These are phyloP conservation scores for Leiothrix lutea DNA, from an alignment of 2,113 vertebrate species.

Conservation along the genomic window DNA sequence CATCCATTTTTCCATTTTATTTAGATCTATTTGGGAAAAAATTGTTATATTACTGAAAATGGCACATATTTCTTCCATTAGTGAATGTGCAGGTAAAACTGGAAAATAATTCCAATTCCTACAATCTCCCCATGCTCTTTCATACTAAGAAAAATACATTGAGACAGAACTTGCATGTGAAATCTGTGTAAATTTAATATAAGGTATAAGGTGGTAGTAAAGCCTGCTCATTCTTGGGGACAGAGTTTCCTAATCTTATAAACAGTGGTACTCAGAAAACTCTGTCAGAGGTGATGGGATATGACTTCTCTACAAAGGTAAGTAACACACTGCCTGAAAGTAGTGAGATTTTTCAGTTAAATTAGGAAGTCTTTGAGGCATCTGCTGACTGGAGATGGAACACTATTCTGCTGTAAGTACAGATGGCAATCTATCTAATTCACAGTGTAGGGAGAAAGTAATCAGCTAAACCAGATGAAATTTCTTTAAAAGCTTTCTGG, in stretches of 20 bases:
- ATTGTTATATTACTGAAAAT: not conserved
- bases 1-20: not conserved
- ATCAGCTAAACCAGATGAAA: not conserved
- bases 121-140: not conserved
- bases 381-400: not conserved
- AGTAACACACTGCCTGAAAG: not conserved
- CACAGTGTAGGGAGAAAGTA: not conserved
- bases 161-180: not conserved
- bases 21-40: not conserved
- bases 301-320: not conserved
- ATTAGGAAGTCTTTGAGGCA: not conserved
- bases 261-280: not conserved
- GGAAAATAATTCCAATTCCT: not conserved
- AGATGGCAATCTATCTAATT: not conserved
- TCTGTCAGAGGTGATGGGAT: not conserved
- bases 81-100: accelerated
- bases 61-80: not conserved
- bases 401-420: not conserved
- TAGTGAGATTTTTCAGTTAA: not conserved
- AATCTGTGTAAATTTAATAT: not conserved
- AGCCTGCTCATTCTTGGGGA: not conserved
- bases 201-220: not conserved
- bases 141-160: not conserved
- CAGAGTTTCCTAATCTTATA: not conserved
- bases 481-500: not conserved